phyloP scores from a whole-genome alignment of 2,113 vertebrate species.

The Psilopsiagon aymara region DNA sequence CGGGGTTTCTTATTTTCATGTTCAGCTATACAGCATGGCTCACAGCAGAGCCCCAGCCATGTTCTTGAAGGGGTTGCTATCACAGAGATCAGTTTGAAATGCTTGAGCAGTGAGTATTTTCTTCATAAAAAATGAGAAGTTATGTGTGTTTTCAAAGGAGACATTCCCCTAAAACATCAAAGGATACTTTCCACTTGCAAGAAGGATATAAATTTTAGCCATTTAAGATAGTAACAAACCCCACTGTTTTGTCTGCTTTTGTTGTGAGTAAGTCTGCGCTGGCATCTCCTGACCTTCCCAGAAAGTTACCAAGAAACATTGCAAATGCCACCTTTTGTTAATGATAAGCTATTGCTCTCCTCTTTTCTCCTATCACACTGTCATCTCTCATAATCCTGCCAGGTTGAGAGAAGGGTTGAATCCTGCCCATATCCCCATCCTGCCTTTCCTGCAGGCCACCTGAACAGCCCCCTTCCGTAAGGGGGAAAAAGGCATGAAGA shows the following conservation, averaged over 20 bases:
- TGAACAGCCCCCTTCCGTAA: not conserved
- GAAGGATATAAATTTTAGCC: not conserved
- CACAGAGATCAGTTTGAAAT: not conserved
- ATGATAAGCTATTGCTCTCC: not conserved
- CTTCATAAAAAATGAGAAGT: not conserved
- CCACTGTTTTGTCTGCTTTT: not conserved
- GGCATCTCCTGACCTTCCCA: not conserved
- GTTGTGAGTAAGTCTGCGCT: not conserved
- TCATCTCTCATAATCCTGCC: not conserved
- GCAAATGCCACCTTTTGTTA: not conserved
- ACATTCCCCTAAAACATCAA: not conserved
- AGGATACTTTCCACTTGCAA: not conserved
- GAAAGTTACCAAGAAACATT: not conserved
- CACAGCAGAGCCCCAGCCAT: not conserved
- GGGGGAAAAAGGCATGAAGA: not conserved
- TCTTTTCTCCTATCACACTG: not conserved
- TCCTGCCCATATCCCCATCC: not conserved
- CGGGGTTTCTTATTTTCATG: not conserved
- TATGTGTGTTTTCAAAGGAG: not conserved
- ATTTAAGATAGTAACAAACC: not conserved
- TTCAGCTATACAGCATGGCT: not conserved
- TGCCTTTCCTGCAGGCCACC: not conserved
- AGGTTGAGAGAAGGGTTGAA: not conserved
- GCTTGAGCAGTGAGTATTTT: not conserved
- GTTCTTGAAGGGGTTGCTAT: not conserved